Evolutionary conservation across 2,797 vertebrate species (phyloP), one percentile per base, ranked within the genome.

Genomic region (Sternotherus odoratus): DNA sequence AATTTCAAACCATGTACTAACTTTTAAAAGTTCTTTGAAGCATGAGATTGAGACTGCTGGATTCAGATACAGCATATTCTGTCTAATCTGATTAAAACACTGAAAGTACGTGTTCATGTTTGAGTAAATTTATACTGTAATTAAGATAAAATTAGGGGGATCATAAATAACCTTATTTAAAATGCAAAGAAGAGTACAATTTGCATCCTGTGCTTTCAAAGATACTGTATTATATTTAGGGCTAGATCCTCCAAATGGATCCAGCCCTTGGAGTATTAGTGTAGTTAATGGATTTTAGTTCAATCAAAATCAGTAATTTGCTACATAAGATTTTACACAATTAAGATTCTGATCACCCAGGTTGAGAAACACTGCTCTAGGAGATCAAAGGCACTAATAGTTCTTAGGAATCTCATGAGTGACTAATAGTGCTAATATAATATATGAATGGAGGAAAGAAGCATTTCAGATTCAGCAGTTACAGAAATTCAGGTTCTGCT

Each of bases 21-120:
- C 85, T 92, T 95, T 94, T 85, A 80, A 80, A 90, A 89, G 51
- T 89, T 92, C 82, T 85, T n/a, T 50, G 80, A 46, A 49, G 49
- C 77, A 33, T 72, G 69, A 79, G 26, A 56, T 87, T 53, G 30
- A 80, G 88, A 92, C 30, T 1, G 1, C 5, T 89, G 19, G 56
- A 80, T n/a, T 86, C 50, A 89, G 88, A 81, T 80, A 85, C 28
- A 63, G 77, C 87, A 12, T 1, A 0, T 91, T 87, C 39, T 28
- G 12, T 91, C 53, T 48, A 89, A 80, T 89, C 56, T 88, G 43
- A 66, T 94, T 91, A 66, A 74, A 91, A 81, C 63, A 89, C 83
- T 80, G 87, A 75, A 92, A 83, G 33, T 93, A 17, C 83, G 75
- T 92, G 74, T 91, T 94, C 87, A 12, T 88, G 93, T 28, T 88